Evolutionary conservation across 2,113 vertebrate species (phyloP), one percentile per base, ranked within the genome.

Genomic region (Cricetomys ansorgei): DNA sequence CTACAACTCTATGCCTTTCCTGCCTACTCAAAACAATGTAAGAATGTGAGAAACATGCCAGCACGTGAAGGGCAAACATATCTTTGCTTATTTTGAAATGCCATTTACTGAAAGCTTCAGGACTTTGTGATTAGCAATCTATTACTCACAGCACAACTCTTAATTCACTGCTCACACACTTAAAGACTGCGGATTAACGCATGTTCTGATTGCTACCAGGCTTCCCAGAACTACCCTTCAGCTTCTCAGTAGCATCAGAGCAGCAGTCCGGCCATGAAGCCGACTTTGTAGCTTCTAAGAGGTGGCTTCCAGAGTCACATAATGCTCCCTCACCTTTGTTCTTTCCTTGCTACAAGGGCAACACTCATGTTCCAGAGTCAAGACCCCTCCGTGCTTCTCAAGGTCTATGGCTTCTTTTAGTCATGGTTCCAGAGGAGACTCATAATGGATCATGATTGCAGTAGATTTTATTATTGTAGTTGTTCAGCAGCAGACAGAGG

Each of bases 31-130:
- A 65, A n/a, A 57, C 81, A 88, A 93, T 31, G 65, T 48, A 48
- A 73, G 62, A 64, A 55, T 67, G 17, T 67, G 62, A 57, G 16
- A 48, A 40, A 67, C 69, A 53, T 8, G 9, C 5, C 48, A n/a
- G 21, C 37, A 59, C 77, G 62, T 75, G 57, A 85, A 88, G 37
- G 23, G n/a, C 40, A 40, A 70, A 16, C 64, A 27, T 21, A 43
- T 55, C 43, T 62, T 53, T 29, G 9, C 37, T 93, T 72, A 17
- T 88, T 96, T 70, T 37, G 81, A 96, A 85, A 79, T 59, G 19
- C 12, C 76, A 77, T 25, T 79, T 89, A 57, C 53, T 73, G n/a
- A 91, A 86, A 94, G 57, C 4, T 13, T 27, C 45, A 64, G 7
- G 50, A 40, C 65, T 96, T 86, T 70, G n/a, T 67, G 16, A 21